Percentiles rank a stretch among this genome's conserved stretches.
phyloP scores from a whole-genome alignment of 2,888 invertebrate species.

The Caenorhabditis auriculariae region DNA sequence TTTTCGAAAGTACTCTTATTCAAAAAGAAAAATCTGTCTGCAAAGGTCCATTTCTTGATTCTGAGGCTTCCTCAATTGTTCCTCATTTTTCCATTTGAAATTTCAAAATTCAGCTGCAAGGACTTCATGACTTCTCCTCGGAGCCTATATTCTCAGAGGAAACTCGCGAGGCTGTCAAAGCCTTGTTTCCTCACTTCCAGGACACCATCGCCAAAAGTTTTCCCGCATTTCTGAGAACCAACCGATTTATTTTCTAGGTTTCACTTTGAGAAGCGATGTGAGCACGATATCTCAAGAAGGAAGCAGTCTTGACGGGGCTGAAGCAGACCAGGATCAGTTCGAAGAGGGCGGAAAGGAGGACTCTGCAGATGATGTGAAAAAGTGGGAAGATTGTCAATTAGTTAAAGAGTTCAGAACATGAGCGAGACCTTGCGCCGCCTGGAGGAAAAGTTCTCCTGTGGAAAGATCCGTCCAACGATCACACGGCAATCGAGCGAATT shows the following conservation, averaged over 20 bases:
- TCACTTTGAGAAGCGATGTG: too few species aligned
- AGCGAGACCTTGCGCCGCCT: conserved; percentile 23
- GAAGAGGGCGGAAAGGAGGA: too few species aligned
- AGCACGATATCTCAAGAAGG: too few species aligned
- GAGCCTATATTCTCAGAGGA: conserved; percentile 21
- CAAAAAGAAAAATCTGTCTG: too few species aligned
- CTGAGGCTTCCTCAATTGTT: too few species aligned
- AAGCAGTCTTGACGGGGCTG: too few species aligned
- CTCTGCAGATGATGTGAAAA: background rate
- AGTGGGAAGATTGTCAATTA: background rate
- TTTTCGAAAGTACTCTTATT: background rate
- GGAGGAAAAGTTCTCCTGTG: conserved; percentile 31
- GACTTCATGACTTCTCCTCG: conserved; percentile 24
- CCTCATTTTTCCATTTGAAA: too few species aligned
- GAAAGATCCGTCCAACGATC: too few species aligned
- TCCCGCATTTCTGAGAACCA: background rate
- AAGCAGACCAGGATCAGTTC: too few species aligned
- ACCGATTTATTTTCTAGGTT: conserved; percentile 3
- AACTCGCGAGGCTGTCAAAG: conserved; percentile 10
- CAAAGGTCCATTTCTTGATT: too few species aligned
- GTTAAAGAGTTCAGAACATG: conserved; percentile 32
- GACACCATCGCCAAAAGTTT: conserved; percentile 36
- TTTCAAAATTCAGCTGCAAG: conserved; percentile 25
- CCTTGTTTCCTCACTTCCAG: conserved; percentile 20
- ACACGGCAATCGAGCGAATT: too few species aligned